These are phyloP conservation scores for Dermatemys mawii DNA, from an alignment of 2,113 vertebrate genomes.

Conservation along the genomic window DNA sequence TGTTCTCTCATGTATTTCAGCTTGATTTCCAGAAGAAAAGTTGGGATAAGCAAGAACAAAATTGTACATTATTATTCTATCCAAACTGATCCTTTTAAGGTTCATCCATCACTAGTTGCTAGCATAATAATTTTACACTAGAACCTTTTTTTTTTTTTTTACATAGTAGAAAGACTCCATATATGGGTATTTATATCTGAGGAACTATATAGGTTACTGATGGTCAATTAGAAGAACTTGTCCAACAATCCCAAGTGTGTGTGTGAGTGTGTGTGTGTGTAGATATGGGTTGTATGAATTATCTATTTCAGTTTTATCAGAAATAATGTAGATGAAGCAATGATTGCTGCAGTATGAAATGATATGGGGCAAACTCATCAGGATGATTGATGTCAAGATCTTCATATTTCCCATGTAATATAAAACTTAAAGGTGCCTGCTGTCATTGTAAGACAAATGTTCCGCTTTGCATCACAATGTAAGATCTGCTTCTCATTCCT, in stretches of 20 bases:
- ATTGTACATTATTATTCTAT: neutral
- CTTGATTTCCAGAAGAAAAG: neutral
- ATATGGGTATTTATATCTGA: neutral
- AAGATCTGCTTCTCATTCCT: neutral
- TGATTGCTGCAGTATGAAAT: neutral
- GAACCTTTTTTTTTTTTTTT: neutral
- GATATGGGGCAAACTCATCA: neutral
- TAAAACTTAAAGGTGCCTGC: neutral
- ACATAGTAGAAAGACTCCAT: neutral
- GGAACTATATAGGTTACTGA: neutral
- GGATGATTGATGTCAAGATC: neutral
- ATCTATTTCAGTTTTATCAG: neutral
- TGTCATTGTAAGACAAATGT: slow-evolving; percentile 17
- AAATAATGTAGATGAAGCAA: neutral
- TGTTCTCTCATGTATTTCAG: neutral
- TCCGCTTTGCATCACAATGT: neutral
- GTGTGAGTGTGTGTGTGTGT: neutral
- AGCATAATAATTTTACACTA: neutral
- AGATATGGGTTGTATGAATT: neutral
- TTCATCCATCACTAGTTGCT: neutral
- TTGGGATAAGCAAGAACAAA: neutral
- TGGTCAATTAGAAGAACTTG: neutral
- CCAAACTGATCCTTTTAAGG: neutral
- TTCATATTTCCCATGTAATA: neutral
- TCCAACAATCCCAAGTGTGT: neutral